Evolutionary conservation across 1,140 invertebrate species (phyloP), one percentile per base, ranked within the genome.

Genomic region (Scylla paramamosain): DNA sequence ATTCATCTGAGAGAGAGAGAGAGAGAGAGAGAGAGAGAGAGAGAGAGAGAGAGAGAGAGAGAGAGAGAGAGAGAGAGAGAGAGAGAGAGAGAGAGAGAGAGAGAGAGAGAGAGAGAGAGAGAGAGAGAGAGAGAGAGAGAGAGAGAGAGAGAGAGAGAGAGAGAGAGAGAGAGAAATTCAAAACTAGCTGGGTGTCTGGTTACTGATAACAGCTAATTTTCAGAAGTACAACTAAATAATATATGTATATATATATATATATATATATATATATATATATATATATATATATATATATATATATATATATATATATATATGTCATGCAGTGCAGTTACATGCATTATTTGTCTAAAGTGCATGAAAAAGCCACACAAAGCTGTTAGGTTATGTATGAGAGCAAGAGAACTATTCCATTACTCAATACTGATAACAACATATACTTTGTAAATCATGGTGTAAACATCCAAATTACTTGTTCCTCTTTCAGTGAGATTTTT

Each of bases 21-120:
- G 46, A 90, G 10, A 90, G 14, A 90, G 88, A 90, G n/a, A 90
- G 32, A 88, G 86, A 88, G n/a, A 88, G 86, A 88, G n/a, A 88
- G 86, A 88, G 86, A 88, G n/a, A 88, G 86, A 88, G 86, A 88
- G 86, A 88, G 29, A 88, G 86, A 88, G 86, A 88, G 86, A 88
- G 86, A 88, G 29, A 88, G 86, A 88, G 86, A 88, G 86, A 88
- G 32, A 39, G 32, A 90, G 32, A 90, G 88, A 32, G 88, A 90
- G 88, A 45, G 88, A 90, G 32, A 91, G 89, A 48, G 45, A 16
- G 39, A 91, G 16, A 32, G 31, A 90, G 88, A 39, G 45, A 32
- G 86, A 39, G 88, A 90, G 45, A 91, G 45, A 52, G 39, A 16
- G 12, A 28, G 48, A 46, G 59, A 91, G 89, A 91, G 32, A 59